Evolutionary conservation across 2,888 invertebrate species (phyloP).

Genomic region (Ernsta delagoae): DNA sequence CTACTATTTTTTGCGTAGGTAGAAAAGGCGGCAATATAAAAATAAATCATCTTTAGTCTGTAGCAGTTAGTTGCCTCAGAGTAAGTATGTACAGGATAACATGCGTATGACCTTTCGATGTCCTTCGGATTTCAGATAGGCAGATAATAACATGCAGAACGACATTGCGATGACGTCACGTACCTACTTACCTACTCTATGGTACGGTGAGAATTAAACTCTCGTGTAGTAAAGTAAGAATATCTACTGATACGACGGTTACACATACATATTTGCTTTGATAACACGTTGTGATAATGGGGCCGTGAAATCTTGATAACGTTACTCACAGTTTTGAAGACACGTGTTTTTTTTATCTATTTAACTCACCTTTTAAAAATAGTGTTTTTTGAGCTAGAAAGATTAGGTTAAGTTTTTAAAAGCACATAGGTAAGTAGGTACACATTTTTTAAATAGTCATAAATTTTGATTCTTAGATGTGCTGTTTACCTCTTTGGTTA

Average conservation of each 20-base stretch:
- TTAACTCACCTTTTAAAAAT: too few relatives aligned
- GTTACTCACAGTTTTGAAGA: background rate
- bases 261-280: slow-evolving; percentile 28
- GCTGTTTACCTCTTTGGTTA: too few relatives aligned
- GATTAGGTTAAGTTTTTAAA: too few relatives aligned
- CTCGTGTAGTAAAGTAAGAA: background rate
- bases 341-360: background rate
- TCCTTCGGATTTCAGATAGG: slow-evolving; percentile 51
- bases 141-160: slow-evolving; percentile 42
- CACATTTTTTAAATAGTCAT: too few relatives aligned
- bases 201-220: slow-evolving; percentile 38
- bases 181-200: slow-evolving; percentile 38
- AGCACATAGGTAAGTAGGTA: too few relatives aligned
- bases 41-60: background rate
- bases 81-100: too few relatives aligned
- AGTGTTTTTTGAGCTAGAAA: too few relatives aligned
- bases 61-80: slow-evolving; percentile 7
- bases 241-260: slow-evolving; percentile 20
- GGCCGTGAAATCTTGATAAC: slow-evolving; percentile 17
- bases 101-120: slow-evolving; percentile 49
- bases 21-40: too few relatives aligned
- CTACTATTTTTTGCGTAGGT: too few relatives aligned
- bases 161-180: slow-evolving; percentile 50
- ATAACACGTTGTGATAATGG: slow-evolving; percentile 17
- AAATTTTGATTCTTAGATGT: too few relatives aligned